Base-by-base conservation (phyloP, 2,888 invertebrate genomes). In the Rhagonycha fulva region DNA sequence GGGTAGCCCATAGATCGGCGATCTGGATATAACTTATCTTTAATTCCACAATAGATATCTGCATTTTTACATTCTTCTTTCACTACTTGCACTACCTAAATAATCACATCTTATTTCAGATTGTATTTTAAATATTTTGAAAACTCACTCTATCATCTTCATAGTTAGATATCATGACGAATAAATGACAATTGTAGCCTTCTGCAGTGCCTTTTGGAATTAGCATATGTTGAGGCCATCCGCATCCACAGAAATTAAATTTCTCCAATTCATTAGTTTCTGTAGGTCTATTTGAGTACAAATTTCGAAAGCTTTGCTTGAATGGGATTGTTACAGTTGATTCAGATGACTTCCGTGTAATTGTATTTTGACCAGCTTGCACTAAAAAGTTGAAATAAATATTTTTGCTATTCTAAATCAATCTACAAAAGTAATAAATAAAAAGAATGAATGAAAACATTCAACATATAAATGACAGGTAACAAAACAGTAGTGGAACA, bases 161-260 rank as follows among this genome's bases (percentile, higher is more conserved):
- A 87, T 92, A 94, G 87, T 95, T 91, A 74, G 95, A 93, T 76
- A 95, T 89, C 94, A 95, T 95, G 62, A 91, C 93, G 86, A 94
- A 95, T 62, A 95, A 88, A 80, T 94, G 92, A 83, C 92, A 91
- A 0, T 89, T 87, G 87, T 90, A 92, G 0, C 95, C 95, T 75
- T 90, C 89, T 0, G 89, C 83, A 4, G 86, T 92, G 4, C 96
- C 96, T 87, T 92, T 94, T 0, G 95, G 94, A 47, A 95, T 81
- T 7, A 95, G 89, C 91, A 96, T 91, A 87, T 96, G 95, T 77
- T 95, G 93, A 0, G 96, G 96, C 95, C 96, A 96, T 70, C 96
- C 95, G 83, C 96, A 96, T 77, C 96, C 96, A 88, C 96, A 96
- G 90, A 94, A 95, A 88, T 94, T 93, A 88, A 94, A 94, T 80